Base-by-base conservation (phyloP, 2,888 invertebrate species). In the Aquatica leii region DNA sequence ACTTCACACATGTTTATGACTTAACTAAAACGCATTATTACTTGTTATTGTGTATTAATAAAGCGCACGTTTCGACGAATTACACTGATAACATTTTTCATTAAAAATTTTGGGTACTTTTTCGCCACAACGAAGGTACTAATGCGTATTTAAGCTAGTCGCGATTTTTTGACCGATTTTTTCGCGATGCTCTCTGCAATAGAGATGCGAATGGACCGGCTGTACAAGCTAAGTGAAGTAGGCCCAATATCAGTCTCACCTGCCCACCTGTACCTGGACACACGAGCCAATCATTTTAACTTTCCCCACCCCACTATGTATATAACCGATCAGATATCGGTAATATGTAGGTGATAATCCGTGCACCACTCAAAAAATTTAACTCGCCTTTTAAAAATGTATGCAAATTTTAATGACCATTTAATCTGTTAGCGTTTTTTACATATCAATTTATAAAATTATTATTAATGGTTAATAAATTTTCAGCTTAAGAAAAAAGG, bases 191-290 rank as follows among this genome's bases (percentile, higher is more conserved):
- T 46, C 46, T 59, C 17, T 37, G 40, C 55, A 54, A 18, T 56
- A 56, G 52, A 61, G 58, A 67, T 68, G 70, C 68, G 69, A 71
- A 74, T 73, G 74, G 65, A 67, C 63, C 66, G 50, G 31, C 53
- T 55, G 71, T 73, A 73, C 74, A 74, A 74, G 74, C 74, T 75
- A 76, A 76, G 76, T 75, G 75, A 74, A 73, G 74, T 62, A 61
- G 69, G 72, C 71, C 71, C 73, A 67, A 69, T 75, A 74, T 73
- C 73, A 73, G 72, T 74, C 75, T 76, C 77, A 77, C 77, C 77
- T 77, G 75, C 73, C 72, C 72, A 71, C 70, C 73, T 72, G 72
- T 74, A 76, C 77, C 75, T 77, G 75, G 73, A 61, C 59, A 65
- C 61, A 66, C 62, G 65, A 57, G 62, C 65, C 65, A 64, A 64